phyloP scores from a whole-genome alignment of 2,888 invertebrate genomes.

The Callinectes sapidus region DNA sequence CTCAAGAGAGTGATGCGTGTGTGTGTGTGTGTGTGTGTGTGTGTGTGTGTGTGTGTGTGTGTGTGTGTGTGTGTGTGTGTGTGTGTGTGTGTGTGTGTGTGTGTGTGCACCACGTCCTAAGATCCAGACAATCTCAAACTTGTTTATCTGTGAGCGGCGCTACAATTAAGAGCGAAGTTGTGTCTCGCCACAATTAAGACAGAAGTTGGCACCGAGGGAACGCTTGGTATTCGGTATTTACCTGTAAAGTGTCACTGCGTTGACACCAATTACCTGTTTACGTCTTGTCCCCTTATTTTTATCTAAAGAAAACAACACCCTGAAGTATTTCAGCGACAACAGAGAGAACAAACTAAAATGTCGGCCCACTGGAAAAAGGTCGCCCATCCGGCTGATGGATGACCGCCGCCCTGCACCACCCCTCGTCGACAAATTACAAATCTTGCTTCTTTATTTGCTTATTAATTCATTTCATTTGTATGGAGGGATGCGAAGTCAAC shows the following conservation, averaged over 20 bases:
- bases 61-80: background rate
- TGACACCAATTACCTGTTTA: background rate
- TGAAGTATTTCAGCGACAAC: background rate
- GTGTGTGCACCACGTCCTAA: background rate
- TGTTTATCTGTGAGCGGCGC: background rate
- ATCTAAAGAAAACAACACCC: background rate
- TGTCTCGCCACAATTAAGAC: too few relatives aligned
- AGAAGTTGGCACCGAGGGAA: too few relatives aligned
- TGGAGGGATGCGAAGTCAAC: background rate
- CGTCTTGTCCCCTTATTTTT: background rate
- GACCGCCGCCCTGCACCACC: background rate
- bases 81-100: background rate
- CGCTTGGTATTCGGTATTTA: too few relatives aligned
- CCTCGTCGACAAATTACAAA: background rate
- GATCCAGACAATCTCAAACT: background rate
- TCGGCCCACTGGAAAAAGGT: background rate
- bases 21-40: background rate
- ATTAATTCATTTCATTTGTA: background rate
- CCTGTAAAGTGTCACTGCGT: too few relatives aligned
- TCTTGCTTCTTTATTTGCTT: background rate
- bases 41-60: conserved; percentile 21
- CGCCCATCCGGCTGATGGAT: background rate
- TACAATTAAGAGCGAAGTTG: background rate
- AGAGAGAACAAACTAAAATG: background rate
- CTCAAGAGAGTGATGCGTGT: too few relatives aligned